Evolutionary conservation across 2,113 vertebrate species (phyloP).

Genomic region (Pandion haliaetus): DNA sequence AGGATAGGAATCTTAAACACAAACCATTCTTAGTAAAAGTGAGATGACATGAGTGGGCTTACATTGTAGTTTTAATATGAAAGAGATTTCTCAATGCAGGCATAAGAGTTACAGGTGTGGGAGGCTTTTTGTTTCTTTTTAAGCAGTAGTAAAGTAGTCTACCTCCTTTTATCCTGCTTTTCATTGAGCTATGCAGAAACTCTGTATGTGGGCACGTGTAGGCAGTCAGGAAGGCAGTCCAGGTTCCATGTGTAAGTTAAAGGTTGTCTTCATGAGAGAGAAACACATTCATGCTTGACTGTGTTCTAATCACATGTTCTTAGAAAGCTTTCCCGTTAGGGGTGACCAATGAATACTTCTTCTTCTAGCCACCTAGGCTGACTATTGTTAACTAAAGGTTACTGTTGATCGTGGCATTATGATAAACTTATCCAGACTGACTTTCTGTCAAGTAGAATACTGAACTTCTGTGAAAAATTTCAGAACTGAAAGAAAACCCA

Average conservation of each 20-base stretch:
- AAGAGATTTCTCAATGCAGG: neutral
- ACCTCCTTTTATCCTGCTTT: neutral
- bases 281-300: neutral
- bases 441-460: neutral
- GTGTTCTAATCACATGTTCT: neutral
- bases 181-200: neutral
- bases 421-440: neutral
- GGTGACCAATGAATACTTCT: neutral
- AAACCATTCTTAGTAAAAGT: neutral
- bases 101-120: neutral
- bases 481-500: neutral
- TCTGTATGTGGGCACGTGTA: neutral
- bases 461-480: neutral
- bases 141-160: neutral
- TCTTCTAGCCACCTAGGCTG: neutral
- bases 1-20: neutral
- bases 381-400: neutral
- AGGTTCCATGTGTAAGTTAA: neutral
- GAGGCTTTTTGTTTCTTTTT: neutral
- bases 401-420: neutral
- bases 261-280: neutral
- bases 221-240: neutral
- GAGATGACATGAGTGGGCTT: neutral
- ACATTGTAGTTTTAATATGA: neutral
- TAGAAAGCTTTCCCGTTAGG: neutral